These are phyloP conservation scores for Momotus momota DNA, from an alignment of 2,797 vertebrate genomes.

Conservation along the genomic window DNA sequence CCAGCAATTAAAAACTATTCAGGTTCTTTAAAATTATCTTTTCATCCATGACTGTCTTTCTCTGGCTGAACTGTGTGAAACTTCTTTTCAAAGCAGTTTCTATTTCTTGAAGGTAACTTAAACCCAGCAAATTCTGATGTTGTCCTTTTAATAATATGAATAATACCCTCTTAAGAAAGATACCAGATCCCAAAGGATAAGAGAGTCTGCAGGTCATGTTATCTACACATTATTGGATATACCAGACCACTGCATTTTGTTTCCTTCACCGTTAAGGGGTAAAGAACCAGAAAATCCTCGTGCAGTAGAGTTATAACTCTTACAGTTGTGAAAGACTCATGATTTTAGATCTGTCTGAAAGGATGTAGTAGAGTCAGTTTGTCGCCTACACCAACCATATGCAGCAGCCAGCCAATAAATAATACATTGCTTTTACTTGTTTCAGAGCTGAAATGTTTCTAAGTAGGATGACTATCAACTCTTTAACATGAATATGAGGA, in stretches of 20 bases:
- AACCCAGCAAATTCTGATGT: background rate
- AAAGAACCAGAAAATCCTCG: background rate
- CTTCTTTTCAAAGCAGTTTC: background rate
- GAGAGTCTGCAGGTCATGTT: background rate
- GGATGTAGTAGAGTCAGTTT: background rate
- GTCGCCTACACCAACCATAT: background rate
- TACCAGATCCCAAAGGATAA: background rate
- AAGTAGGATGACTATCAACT: background rate
- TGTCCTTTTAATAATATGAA: background rate
- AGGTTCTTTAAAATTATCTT: background rate
- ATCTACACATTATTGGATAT: background rate
- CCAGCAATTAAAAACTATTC: background rate
- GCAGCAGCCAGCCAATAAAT: background rate
- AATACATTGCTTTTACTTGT: background rate
- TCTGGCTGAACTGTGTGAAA: background rate
- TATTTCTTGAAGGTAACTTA: background rate
- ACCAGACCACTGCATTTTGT: background rate
- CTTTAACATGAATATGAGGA: background rate
- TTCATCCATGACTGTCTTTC: background rate
- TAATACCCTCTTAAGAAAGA: background rate
- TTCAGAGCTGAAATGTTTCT: background rate
- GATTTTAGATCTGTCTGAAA: background rate
- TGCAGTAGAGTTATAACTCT: background rate
- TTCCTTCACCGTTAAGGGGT: background rate
- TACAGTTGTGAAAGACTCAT: background rate